Base-by-base conservation (phyloP, 2,888 invertebrate species). In the Drosophila nr. perissopoda region DNA sequence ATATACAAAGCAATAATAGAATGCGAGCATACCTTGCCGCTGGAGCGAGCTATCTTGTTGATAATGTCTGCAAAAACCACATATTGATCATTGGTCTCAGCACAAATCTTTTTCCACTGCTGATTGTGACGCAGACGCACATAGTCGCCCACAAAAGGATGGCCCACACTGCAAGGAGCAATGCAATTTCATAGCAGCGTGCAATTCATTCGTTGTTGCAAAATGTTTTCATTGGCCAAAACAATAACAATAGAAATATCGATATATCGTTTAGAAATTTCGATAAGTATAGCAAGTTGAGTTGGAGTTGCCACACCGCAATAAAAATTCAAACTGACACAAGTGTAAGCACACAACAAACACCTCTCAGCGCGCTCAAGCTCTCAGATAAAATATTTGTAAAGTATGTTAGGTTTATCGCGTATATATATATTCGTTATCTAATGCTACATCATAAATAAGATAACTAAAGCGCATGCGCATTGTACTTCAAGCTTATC, bases 101-200 rank as follows among this genome's bases (percentile, higher is more conserved):
- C 94, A 92, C 96, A 96, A 82, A 96, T 95, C 92, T 96, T 97
- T 93, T 97, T 96, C 98, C 98, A 98, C 92, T 97, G 97, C 67
- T 95, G 95, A 93, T 97, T 97, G 92, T 97, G 97, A 81, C 97
- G 95, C 92, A 98, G 94, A 42, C 97, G 95, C 84, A 98, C 97
- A 94, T 98, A 98, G 94, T 98, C 98, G 34, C 98, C 98, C 91
- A 96, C 95, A 94, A 98, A 98, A 61, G 97, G 97, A 94, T 97
- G 97, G 67, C 96, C 95, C 89, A 98, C 97, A 94, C 97, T 97
- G 92, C 71, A 92, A 56, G 7, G 92, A 76, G 3, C n/a, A n/a
- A n/a, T n/a, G n/a, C n/a, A n/a, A n/a, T n/a, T n/a, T n/a, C n/a
- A n/a, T n/a, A n/a, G 27, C 7, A 71, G 56, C 13, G 33, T 18